Base-by-base conservation (phyloP, 1,140 invertebrate species). In the Anastatus disparis region DNA sequence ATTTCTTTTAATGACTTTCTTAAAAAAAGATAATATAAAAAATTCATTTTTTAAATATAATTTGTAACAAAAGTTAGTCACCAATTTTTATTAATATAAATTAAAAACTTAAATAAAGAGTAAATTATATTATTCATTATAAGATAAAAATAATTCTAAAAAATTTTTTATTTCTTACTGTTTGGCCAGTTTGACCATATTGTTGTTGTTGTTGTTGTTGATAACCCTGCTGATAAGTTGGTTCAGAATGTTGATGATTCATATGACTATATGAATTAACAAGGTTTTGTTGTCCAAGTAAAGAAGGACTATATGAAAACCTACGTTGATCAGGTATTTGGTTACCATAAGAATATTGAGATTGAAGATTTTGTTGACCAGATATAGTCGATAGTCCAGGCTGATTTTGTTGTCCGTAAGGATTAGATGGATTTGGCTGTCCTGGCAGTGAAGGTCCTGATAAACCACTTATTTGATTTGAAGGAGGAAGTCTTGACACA, bases 151-250 rank as follows among this genome's bases (percentile, higher is more conserved):
- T n/a, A n/a, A n/a, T n/a, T n/a, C n/a, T n/a, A n/a, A n/a, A n/a
- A n/a, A n/a, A n/a, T n/a, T n/a, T n/a, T n/a, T n/a, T 13, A 22
- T 9, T 46, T 12, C 64, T 76, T 48, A 76, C 74, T 22, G 58
- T 52, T 66, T 78, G 73, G 62, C 74, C 73, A 40, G 72, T 71
- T 38, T 78, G 76, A 55, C 75, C 76, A 27, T 71, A 75, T 63
- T 72, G 75, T 74, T 76, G 76, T 62, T 73, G 76, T 61, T 76
- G 74, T n/a, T n/a, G n/a, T 35, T 35, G 31, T 31, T 72, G 79
- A 70, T 80, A 81, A 52, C 74, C 73, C 42, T 77, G 76, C 52
- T 73, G 78, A 46, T 82, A 81, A 7, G 46, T 59, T 17, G 66
- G 35, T 40, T 74, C 71, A 26, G 59, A 15, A 62, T 75, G 58